phyloP scores from a whole-genome alignment of 2,888 invertebrate species.

The Encarsia formosa region DNA sequence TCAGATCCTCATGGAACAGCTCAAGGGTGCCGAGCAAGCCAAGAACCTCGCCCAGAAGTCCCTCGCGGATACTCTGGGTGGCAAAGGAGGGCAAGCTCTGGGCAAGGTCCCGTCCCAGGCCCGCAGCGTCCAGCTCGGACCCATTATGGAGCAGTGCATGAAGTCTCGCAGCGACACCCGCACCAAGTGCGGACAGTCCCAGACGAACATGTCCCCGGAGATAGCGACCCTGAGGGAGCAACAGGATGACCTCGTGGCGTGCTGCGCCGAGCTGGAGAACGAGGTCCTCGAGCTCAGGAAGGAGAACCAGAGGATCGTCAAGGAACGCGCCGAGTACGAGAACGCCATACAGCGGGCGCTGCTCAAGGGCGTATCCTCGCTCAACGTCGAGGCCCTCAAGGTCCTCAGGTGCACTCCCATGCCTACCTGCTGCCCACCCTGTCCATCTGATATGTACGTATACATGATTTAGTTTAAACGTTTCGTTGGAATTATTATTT shows the following conservation, averaged over 20 bases:
- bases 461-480: constrained; percentile 6
- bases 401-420: constrained; percentile 32
- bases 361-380: constrained; percentile 44
- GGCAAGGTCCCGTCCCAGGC: neutral
- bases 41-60: neutral
- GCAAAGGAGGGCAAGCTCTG: neutral
- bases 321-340: constrained; percentile 44
- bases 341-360: constrained; percentile 45
- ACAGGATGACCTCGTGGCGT: no score
- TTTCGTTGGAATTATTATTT: no score
- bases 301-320: constrained; percentile 42
- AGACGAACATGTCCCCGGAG: no score
- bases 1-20: constrained; percentile 17
- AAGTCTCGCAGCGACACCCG: neutral
- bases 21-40: neutral
- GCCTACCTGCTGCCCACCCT: constrained; percentile 33
- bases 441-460: constrained; percentile 10
- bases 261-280: constrained; percentile 31
- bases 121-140: constrained; percentile 1
- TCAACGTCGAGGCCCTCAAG: constrained; percentile 45
- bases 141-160: no score
- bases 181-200: constrained; percentile 11
- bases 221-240: no score
- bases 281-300: constrained; percentile 38
- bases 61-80: neutral